Conservation (phyloP, 2,888 invertebrate genomes). For the Andrena praecox region DNA sequence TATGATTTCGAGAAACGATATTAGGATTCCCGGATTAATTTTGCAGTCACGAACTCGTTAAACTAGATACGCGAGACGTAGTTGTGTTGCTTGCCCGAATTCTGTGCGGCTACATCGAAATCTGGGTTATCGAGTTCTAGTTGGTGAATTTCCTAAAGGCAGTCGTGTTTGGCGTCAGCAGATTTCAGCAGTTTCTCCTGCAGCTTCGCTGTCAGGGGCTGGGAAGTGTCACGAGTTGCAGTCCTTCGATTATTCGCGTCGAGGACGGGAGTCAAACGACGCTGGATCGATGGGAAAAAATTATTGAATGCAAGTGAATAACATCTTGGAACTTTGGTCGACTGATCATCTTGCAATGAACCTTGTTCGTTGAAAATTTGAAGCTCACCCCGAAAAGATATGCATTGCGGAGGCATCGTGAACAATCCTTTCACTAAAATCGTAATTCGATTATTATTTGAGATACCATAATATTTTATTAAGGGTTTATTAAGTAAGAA, state of each 20-base stretch:
- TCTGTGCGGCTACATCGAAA: constrained; percentile 51
- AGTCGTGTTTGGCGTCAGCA: constrained; percentile 39
- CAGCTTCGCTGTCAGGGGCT: constrained; percentile 21
- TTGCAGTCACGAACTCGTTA: constrained; percentile 43
- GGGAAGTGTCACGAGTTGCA: background rate
- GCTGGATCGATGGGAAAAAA: background rate
- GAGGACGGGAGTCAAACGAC: background rate
- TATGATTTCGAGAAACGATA: constrained; percentile 43
- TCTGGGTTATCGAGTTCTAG: constrained; percentile 55
- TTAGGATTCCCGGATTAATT: constrained; percentile 47
- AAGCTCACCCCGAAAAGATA: no score
- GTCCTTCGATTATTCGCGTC: constrained; percentile 4
- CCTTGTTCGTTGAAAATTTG: no score
- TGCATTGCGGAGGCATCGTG: no score
- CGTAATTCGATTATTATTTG: no score
- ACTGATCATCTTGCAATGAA: no score
- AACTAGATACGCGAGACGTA: constrained; percentile 37
- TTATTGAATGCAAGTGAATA: background rate
- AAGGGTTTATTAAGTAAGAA: no score
- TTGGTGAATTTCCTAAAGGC: constrained; percentile 43
- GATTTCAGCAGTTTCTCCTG: constrained; percentile 43
- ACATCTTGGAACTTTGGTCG: background rate
- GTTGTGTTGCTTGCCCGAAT: constrained; percentile 49
- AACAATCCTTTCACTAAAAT: no score
- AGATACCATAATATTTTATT: no score